Evolutionary conservation across 2,797 vertebrate genomes (phyloP), one percentile per base, ranked within the genome.

Genomic region (Erethizon dorsatum): DNA sequence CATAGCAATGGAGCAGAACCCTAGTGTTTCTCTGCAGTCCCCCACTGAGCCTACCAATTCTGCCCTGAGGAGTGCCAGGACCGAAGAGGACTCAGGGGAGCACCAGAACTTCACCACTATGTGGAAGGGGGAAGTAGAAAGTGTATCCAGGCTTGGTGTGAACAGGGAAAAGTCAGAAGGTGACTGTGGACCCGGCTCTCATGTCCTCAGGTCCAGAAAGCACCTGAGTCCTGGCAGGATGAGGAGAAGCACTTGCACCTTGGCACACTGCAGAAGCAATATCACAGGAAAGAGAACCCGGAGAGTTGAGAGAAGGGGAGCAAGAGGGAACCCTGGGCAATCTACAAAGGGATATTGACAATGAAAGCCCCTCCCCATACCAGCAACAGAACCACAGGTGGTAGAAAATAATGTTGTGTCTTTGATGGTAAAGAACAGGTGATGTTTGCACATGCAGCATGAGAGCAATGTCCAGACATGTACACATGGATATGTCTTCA

Each of bases 1-100:
- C 15, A 14, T 8, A 6, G 52, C 2, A 5, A 1, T 41, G 37
- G 45, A 3, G 6, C 8, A 24, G 63, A 22, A 6, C 22, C 10
- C n/a, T 5, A 7, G 56, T 31, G 3, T 33, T 5, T 6, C 18
- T 20, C 15, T 17, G 0, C 2, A 0, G 0, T 7, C 13, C 33
- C 61, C n/a, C 37, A 11, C 1, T 3, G 2, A 4, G 2, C 31
- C 54, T 20, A 26, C 20, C 41, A 59, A 45, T 56, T 57, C 45
- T 13, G 2, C 11, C 24, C 31, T 0, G 14, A 5, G 67, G 26
- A 33, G 13, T 11, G 45, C n/a, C 28, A 45, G 86, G 61, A 8
- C 31, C 15, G 41, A 18, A 54, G 52, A 12, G 3, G 13, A 4
- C 17, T 9, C 8, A 6, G 9, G 4, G 20, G 31, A 14, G 33